phyloP scores from a whole-genome alignment of 1,140 invertebrate species.

The Coptotermes formosanus region DNA sequence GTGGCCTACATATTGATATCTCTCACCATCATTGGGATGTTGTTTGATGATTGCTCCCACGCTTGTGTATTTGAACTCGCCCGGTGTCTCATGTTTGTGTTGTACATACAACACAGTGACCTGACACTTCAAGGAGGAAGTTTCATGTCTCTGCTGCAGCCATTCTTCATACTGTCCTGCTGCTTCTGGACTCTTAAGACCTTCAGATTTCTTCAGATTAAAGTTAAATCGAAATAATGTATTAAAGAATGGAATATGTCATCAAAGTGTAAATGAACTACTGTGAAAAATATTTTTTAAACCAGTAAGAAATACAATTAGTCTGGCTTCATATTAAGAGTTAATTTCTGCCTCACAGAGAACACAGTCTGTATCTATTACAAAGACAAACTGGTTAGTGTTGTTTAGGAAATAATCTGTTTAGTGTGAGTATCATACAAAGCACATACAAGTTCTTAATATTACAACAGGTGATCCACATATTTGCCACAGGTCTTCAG shows the following conservation, averaged over 20 bases:
- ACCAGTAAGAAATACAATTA: no score
- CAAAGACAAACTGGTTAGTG: no score
- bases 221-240: conserved; percentile 25
- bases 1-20: conserved; percentile 64
- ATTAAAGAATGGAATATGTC: background rate
- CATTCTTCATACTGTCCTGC: conserved; percentile 28
- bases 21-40: conserved; percentile 65
- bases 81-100: conserved; percentile 53
- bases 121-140: background rate
- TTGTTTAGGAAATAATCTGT: no score
- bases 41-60: conserved; percentile 61
- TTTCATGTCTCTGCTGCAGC: conserved; percentile 4
- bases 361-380: no score
- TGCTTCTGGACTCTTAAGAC: conserved; percentile 32
- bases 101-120: conserved; percentile 18
- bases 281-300: background rate
- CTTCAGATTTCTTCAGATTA: conserved; percentile 22
- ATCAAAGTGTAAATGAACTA: background rate
- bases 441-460: no score
- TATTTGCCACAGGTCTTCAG: no score
- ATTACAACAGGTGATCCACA: no score
- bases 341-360: no score
- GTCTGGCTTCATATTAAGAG: no score
- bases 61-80: conserved; percentile 55
- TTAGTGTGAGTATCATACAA: no score